Conservation (phyloP, 2,113 vertebrate genomes). For the Nesogale talazaci region DNA sequence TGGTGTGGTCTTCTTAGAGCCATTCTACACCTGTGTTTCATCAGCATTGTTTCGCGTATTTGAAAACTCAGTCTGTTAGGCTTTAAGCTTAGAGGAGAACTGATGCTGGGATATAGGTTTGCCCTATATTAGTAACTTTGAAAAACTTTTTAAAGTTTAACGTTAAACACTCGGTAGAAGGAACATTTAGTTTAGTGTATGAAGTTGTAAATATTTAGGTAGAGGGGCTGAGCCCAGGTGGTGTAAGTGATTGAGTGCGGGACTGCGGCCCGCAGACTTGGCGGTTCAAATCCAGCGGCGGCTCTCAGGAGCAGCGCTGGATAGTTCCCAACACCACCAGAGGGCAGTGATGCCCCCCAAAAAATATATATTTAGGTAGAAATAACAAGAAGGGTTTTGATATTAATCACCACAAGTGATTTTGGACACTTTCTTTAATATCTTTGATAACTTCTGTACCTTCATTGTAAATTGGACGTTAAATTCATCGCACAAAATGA, state of each 20-base stretch:
- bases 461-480: background rate
- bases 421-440: background rate
- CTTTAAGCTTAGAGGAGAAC: conserved; percentile 28
- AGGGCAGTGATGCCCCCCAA: no score
- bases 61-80: background rate
- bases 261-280: no score
- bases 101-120: conserved; percentile 16
- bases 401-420: background rate
- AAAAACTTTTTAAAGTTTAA: background rate
- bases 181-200: background rate
- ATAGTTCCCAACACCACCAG: no score
- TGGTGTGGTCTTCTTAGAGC: background rate
- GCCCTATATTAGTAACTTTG: background rate
- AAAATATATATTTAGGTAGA: no score
- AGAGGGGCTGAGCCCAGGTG: no score
- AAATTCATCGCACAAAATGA: no score
- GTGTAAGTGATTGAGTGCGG: no score
- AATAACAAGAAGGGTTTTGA: background rate
- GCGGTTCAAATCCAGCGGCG: no score
- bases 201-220: background rate
- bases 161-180: conserved; percentile 7
- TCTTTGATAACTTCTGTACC: background rate
- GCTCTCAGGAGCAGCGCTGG: no score
- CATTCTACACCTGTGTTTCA: background rate
- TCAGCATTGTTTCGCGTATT: background rate